Percentiles rank a stretch among this genome's conserved stretches.
These are phyloP conservation scores for Cecidostiba fungosa DNA, from an alignment of 2,888 invertebrate genomes.

Conservation along the genomic window DNA sequence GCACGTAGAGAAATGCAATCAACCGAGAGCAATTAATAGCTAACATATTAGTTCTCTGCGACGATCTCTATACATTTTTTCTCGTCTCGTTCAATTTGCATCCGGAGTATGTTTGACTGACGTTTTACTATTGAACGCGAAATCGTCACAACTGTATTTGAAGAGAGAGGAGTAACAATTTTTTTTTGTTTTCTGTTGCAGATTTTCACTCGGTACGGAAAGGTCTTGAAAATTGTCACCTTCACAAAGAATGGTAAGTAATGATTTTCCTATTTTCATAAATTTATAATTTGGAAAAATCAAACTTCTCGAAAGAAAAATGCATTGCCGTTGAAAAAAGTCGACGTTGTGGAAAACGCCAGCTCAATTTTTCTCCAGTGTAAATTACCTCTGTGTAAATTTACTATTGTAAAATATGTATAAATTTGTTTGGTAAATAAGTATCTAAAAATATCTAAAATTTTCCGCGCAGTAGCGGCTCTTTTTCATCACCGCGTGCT, in stretches of 20 bases:
- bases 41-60: conserved; percentile 9
- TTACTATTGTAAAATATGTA: too few species aligned
- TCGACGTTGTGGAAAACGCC: too few species aligned
- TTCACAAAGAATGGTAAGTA: conserved; percentile 99
- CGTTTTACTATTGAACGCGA: not conserved
- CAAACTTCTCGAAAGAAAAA: too few species aligned
- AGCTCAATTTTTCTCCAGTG: too few species aligned
- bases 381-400: too few species aligned
- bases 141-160: not conserved
- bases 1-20: conserved; percentile 45
- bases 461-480: not conserved
- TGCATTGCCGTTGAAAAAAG: too few species aligned
- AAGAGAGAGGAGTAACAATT: not conserved
- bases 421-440: too few species aligned
- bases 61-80: not conserved
- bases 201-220: conserved; percentile 99
- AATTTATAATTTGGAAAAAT: too few species aligned
- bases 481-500: not conserved
- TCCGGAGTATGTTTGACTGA: not conserved
- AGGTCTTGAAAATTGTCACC: conserved; percentile 99
- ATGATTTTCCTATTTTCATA: not conserved
- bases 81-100: not conserved
- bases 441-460: too few species aligned
- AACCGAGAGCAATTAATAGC: conserved; percentile 46
- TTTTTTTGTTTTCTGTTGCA: conserved; percentile 81